Base-by-base conservation (phyloP, 1,140 invertebrate genomes). In the Drosophila sp. region DNA sequence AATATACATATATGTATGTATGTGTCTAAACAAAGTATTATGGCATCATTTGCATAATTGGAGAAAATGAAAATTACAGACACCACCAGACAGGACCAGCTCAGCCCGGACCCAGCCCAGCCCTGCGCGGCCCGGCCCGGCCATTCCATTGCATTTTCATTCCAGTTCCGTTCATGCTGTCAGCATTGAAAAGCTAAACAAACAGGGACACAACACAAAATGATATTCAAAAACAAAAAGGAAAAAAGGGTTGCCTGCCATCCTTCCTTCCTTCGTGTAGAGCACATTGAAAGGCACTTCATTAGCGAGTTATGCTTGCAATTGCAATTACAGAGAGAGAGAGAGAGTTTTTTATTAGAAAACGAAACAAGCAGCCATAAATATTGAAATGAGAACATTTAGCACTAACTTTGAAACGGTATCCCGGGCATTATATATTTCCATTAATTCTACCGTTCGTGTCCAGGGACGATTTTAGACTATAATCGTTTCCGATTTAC, bases 101-200 rank as follows among this genome's bases (percentile, higher is more conserved):
- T 10, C 10, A 38, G 35, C 11, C 35, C 10, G 10, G 17, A 17
- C 17, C 17, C 17, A 17, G 17, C 17, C 35, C 35, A 3, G 35
- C 8, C 35, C 10, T 11, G 35, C 11, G 8, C 10, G 10, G 10
- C 11, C 35, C 3, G 6, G 17, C 17, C 5, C 5, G 23, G 6
- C 44, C 23, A 50, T 50, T 50, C 44, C 44, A 50, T 50, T 50
- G 44, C 23, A 62, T 64, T 54, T 62, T 40, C 23, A 50, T 60
- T 35, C 50, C 58, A 27, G 30, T 32, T 25, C 47, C 50, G 56
- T 63, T 60, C 70, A 74, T 50, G 30, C 61, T 83, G 67, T 76
- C 57, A 60, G 56, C 38, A 54, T 30, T 79, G 76, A 76, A 87
- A 72, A 76, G 79, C 82, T 73, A 72, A 72, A 87, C 79, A 86